Evolutionary conservation across 2,888 invertebrate species (phyloP).

Genomic region (Parapristionchus giblindavisi): DNA sequence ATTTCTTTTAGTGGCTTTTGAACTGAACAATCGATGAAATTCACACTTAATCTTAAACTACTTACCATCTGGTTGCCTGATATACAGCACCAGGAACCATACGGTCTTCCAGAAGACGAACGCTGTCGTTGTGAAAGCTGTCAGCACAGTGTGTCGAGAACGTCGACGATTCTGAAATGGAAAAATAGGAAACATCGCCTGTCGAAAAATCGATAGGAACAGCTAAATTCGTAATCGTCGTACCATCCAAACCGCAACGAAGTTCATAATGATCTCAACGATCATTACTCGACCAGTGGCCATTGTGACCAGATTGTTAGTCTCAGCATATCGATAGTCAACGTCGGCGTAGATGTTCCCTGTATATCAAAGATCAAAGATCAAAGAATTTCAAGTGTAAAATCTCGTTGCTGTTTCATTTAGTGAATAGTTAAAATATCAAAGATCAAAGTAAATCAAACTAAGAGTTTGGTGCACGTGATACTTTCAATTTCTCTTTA

Average conservation of each 20-base stretch:
- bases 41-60: not conserved
- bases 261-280: conserved; percentile 60
- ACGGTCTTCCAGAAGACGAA: conserved; percentile 67
- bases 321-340: conserved; percentile 60
- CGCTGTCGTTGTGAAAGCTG: conserved; percentile 58
- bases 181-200: no score
- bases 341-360: conserved; percentile 65
- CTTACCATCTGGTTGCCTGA: conserved; percentile 53
- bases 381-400: no score
- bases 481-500: no score
- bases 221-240: not conserved
- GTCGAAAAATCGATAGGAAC: no score
- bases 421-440: no score
- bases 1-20: no score
- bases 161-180: conserved; percentile 46
- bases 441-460: no score
- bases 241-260: conserved; percentile 57
- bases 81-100: conserved; percentile 59
- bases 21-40: not conserved
- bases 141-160: conserved; percentile 62
- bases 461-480: no score
- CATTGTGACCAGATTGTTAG: conserved; percentile 60
- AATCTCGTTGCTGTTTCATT: no score
- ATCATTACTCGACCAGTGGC: conserved; percentile 65
- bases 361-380: conserved; percentile 39